Evolutionary conservation across 2,113 vertebrate species (phyloP), one percentile per base, ranked within the genome.

Genomic region (Epinephelus cyanopodus): DNA sequence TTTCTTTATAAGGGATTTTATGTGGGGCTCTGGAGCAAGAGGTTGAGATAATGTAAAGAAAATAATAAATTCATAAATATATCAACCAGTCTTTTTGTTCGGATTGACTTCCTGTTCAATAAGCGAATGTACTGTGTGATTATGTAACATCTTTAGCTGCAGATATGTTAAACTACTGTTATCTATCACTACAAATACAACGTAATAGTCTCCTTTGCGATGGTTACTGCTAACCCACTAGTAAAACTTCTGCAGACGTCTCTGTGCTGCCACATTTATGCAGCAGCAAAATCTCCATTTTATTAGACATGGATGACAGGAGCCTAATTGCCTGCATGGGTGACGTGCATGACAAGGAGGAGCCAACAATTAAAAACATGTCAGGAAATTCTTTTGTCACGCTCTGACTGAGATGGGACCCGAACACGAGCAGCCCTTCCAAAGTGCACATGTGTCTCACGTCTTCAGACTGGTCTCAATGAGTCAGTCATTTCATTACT

Each of bases 311-410:
- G 78, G 78, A 77, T 85, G 87, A 77, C 87, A 77, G 91, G 33
- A 75, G 71, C 72, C 50, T 92, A 91, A 93, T 91, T 90, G 84
- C 89, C 84, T 81, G 79, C 84, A 47, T 4, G 82, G 78, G 37
- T 77, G 89, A 88, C 73, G 63, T 48, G 83, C 81, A 67, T 84
- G 81, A 73, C 81, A 60, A 85, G 82, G 79, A 85, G 74, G 71
- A 80, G 84, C 79, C 86, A 84, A 89, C 89, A 89, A 93, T 95
- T 92, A 93, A 88, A 85, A 89, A 68, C 80, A 87, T 84, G 86
- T 83, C 80, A 86, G 81, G 74, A 81, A 84, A 79, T 79, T 79
- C 67, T 81, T 58, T 63, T 74, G 77, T 77, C 80, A 50, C 18
- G 84, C 72, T 85, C 69, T 21, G 54, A 66, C 77, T 86, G 70